These are phyloP conservation scores for Cephalotes varians DNA, from an alignment of 2,888 invertebrate species.

Conservation along the genomic window DNA sequence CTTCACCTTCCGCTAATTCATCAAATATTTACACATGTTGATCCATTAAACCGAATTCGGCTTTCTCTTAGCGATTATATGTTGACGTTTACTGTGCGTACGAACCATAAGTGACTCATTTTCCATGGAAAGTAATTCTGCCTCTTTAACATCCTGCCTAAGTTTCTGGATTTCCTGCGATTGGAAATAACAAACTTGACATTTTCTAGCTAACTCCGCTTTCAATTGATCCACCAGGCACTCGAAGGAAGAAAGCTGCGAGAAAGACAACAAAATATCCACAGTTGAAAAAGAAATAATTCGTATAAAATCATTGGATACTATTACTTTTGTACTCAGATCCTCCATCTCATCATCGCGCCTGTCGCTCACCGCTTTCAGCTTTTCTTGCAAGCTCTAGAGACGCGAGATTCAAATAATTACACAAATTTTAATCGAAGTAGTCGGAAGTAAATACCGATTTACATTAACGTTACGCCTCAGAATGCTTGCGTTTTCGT, in stretches of 20 bases:
- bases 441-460: conserved; percentile 10
- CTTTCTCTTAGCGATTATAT: background rate
- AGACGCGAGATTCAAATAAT: conserved; percentile 29
- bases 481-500: conserved; percentile 67
- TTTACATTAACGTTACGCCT: conserved; percentile 66
- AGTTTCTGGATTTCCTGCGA: conserved; percentile 74
- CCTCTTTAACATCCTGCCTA: conserved; percentile 62
- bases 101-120: conserved; percentile 74
- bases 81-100: background rate
- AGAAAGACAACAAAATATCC: conserved; percentile 14
- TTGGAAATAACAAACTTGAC: conserved; percentile 65
- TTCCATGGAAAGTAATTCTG: conserved; percentile 68
- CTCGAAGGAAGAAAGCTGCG: conserved; percentile 69
- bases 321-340: conserved; percentile 71
- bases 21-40: conserved; percentile 9
- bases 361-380: conserved; percentile 65
- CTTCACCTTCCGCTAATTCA: conserved; percentile 66
- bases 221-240: conserved; percentile 71
- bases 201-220: conserved; percentile 70
- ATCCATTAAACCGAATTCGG: background rate
- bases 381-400: conserved; percentile 70
- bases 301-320: background rate
- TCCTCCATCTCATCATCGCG: conserved; percentile 67
- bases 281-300: conserved; percentile 1
- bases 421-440: conserved; percentile 15